Evolutionary conservation across 2,113 vertebrate species (phyloP), one percentile per base, ranked within the genome.

Genomic region (Dicrurus megarhynchus): DNA sequence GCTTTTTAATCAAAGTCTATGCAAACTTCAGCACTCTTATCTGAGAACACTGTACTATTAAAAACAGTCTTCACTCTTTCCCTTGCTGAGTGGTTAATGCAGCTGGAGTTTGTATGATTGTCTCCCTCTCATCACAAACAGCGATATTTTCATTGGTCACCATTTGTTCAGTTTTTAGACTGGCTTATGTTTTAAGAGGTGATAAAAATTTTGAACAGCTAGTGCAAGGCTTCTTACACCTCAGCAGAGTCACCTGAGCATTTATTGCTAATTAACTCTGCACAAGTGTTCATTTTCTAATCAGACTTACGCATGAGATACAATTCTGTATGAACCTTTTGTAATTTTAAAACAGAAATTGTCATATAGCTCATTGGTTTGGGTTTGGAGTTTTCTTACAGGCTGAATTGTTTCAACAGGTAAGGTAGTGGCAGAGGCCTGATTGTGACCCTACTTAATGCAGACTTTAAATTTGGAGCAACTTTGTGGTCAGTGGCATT

Each of bases 111-210:
- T 84, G 23, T 88, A 41, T 71, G 82, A 84, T 71, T 84, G 56
- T n/a, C 63, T 94, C 52, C 37, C 16, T 32, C 53, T 69, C 39
- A 61, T 27, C 39, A 21, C 57, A 89, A 49, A 44, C 4, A 76
- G 28, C 16, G 33, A 4, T 79, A 47, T 79, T 61, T 93, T 37
- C 30, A 42, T 12, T 41, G 57, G 37, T 75, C 39, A 37, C 41
- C 7, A 1, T n/a, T 20, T 53, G 7, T 74, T 70, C 30, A 74
- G 56, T 59, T 80, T 55, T 87, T 37, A 91, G 61, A 32, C 44
- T 44, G 19, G 49, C 27, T 82, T 84, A 61, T 74, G 8, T 77
- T 97, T 97, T 96, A 93, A 64, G 86, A 91, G 41, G 70, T 88
- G 67, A 55, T 56, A 57, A 77, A 84, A 65, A 46, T 85, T 95